These are phyloP conservation scores for Sycon ciliatum DNA, from an alignment of 37 sponge, comb jelly and placozoan species.

Conservation along the genomic window DNA sequence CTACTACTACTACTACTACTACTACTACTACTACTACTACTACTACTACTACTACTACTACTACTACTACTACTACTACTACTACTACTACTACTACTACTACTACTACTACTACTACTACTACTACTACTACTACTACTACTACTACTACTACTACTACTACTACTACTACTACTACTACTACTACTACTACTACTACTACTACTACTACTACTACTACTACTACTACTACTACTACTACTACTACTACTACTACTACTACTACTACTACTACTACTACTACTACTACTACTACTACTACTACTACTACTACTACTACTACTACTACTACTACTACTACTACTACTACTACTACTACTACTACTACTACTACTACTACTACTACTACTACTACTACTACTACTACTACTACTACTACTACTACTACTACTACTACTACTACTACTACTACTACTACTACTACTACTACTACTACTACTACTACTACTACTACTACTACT, in stretches of 20 bases:
- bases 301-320: slow-evolving; percentile 8
- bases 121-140: slow-evolving; percentile 8
- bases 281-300: slow-evolving; percentile 6
- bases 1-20: slow-evolving; percentile 8
- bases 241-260: slow-evolving; percentile 8
- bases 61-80: slow-evolving; percentile 8
- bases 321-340: slow-evolving; percentile 8
- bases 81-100: slow-evolving; percentile 8
- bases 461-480: slow-evolving; percentile 6
- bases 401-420: slow-evolving; percentile 6
- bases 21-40: slow-evolving; percentile 8
- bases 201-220: slow-evolving; percentile 8
- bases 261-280: slow-evolving; percentile 8
- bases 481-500: slow-evolving; percentile 8
- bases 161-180: slow-evolving; percentile 6
- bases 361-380: slow-evolving; percentile 8
- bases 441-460: slow-evolving; percentile 8
- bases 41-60: slow-evolving; percentile 6
- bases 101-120: slow-evolving; percentile 6
- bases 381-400: slow-evolving; percentile 8
- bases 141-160: slow-evolving; percentile 8
- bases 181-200: slow-evolving; percentile 8
- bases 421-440: slow-evolving; percentile 8
- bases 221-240: slow-evolving; percentile 6
- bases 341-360: slow-evolving; percentile 6